These are phyloP conservation scores for Encarsia formosa DNA, from an alignment of 2,888 invertebrate genomes.

Conservation along the genomic window DNA sequence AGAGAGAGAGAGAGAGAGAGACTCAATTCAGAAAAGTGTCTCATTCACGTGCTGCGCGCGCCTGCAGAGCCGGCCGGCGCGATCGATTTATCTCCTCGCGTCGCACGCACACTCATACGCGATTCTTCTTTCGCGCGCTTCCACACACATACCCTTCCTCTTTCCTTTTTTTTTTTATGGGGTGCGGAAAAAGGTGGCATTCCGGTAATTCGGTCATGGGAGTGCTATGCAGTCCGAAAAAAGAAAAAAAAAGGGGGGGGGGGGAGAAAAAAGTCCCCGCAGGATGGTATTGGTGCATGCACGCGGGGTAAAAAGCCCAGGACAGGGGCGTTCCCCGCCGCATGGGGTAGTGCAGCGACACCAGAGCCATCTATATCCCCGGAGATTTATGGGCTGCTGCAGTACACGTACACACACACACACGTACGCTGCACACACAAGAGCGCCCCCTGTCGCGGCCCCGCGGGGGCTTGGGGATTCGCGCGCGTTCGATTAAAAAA, in stretches of 20 bases:
- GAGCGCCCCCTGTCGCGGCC: conserved; percentile 49
- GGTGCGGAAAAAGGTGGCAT: conserved; percentile 34
- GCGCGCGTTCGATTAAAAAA: conserved; percentile 32
- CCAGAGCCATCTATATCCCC: conserved; percentile 52
- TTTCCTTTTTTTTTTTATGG: conserved; percentile 19
- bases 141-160: conserved; percentile 11
- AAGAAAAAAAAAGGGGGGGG: conserved; percentile 17
- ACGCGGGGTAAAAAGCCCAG: no score
- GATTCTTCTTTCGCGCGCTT: no score
- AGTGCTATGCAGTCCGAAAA: conserved; percentile 4
- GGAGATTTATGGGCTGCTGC: conserved; percentile 50
- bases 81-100: background rate
- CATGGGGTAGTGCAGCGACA: conserved; percentile 49
- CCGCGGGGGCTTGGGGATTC: conserved; percentile 43
- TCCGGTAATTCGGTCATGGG: conserved; percentile 45
- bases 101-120: conserved; percentile 6
- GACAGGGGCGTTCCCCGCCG: conserved; percentile 43
- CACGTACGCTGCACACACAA: conserved; percentile 32
- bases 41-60: conserved; percentile 17
- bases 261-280: conserved; percentile 21
- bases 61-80: background rate
- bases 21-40: conserved; percentile 24
- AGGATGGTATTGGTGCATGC: conserved; percentile 1
- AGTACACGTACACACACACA: conserved; percentile 4
- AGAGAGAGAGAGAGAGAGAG: background rate